phyloP scores from a whole-genome alignment of 2,113 vertebrate species.

The Anser cygnoides region DNA sequence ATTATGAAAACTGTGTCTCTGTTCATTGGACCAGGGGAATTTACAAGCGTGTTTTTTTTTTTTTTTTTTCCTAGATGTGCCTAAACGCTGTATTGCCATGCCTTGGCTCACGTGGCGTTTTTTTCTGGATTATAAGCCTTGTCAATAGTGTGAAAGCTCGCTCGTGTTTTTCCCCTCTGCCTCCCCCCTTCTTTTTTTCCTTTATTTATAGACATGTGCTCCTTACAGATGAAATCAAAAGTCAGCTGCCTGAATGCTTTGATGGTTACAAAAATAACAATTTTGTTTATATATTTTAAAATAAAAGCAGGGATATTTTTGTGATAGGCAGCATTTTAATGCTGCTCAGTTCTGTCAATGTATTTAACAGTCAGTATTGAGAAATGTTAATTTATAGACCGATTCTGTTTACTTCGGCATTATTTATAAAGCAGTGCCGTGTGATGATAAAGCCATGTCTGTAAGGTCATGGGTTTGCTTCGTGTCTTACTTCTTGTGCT shows the following conservation, averaged over 20 bases:
- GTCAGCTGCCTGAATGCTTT: slow-evolving; percentile 35
- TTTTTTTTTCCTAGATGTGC: slow-evolving; percentile 9
- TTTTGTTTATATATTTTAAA: slow-evolving; percentile 26
- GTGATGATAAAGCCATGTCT: background rate
- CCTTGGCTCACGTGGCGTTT: slow-evolving; percentile 6
- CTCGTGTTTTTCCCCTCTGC: background rate
- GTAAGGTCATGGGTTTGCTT: slow-evolving; percentile 32
- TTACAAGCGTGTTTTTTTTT: slow-evolving; percentile 71
- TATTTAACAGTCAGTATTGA: slow-evolving; percentile 28
- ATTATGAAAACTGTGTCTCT: slow-evolving; percentile 86
- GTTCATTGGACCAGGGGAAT: slow-evolving; percentile 84
- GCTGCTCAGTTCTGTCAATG: background rate
- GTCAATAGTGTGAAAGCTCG: slow-evolving; percentile 41
- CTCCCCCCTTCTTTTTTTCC: background rate
- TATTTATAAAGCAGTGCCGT: background rate
- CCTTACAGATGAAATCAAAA: background rate
- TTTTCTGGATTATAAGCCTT: slow-evolving; percentile 61
- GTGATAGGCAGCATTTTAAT: background rate
- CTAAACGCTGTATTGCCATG: background rate
- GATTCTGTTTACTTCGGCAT: slow-evolving; percentile 16
- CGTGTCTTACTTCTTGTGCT: slow-evolving; percentile 1
- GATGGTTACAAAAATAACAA: slow-evolving; percentile 34
- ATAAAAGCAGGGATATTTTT: slow-evolving; percentile 22
- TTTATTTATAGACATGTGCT: background rate
- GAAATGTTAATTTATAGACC: slow-evolving; percentile 20